Conservation (phyloP, 2,888 invertebrate genomes). For the Polymixis flavicincta region DNA sequence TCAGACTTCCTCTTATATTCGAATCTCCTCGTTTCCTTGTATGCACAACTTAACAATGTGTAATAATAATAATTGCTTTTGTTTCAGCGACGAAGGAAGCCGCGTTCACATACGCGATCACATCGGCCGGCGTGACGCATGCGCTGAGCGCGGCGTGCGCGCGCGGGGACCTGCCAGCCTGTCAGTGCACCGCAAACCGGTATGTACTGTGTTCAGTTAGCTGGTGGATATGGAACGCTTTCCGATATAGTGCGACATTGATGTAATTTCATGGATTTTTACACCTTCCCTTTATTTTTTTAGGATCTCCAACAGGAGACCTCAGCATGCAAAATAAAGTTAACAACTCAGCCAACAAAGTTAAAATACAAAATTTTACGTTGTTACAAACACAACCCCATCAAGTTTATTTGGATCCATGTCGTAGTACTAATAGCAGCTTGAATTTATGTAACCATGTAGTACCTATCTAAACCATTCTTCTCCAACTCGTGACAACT, state of each 20-base stretch:
- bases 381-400: background rate
- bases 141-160: conserved; percentile 98
- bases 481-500: background rate
- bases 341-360: too few species aligned
- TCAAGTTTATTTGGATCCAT: background rate
- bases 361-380: too few species aligned
- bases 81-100: conserved; percentile 96
- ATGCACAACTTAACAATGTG: background rate
- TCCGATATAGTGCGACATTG: background rate
- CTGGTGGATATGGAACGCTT: background rate
- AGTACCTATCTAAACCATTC: background rate
- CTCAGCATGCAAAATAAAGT: too few species aligned
- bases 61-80: conserved; percentile 53
- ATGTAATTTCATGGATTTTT: background rate
- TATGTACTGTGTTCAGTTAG: conserved; percentile 27
- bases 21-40: background rate
- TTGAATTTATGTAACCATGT: background rate
- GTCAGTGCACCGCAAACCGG: conserved; percentile 92
- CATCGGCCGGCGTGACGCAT: conserved; percentile 97
- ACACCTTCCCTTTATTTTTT: background rate
- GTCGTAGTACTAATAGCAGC: background rate
- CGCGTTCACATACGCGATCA: conserved; percentile 98
- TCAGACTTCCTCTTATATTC: background rate
- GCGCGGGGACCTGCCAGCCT: conserved; percentile 96
- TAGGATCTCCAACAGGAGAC: too few species aligned